Evolutionary conservation across 2,888 invertebrate species (phyloP).

Genomic region (Lacanobia wlatinum): DNA sequence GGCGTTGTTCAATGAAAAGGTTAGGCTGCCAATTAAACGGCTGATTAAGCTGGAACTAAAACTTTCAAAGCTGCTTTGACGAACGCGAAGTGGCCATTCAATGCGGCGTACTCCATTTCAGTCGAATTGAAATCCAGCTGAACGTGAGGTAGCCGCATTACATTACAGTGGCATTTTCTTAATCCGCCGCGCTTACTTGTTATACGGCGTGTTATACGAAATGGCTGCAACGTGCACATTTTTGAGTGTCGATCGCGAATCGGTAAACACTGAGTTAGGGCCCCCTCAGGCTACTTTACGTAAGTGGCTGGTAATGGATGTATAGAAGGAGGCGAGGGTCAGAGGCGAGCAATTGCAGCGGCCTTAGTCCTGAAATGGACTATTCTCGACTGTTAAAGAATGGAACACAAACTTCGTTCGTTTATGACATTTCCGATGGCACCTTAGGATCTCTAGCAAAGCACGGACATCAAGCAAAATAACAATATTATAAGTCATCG

Average conservation of each 20-base stretch:
- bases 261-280: neutral
- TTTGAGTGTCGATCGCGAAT: neutral
- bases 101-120: too few relatives aligned
- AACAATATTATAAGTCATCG: slow-evolving; percentile 19
- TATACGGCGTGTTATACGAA: too few relatives aligned
- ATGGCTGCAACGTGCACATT: neutral
- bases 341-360: neutral
- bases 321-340: neutral
- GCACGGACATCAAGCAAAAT: slow-evolving; percentile 44
- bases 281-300: neutral
- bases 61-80: too few relatives aligned
- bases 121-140: too few relatives aligned
- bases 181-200: too few relatives aligned
- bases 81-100: too few relatives aligned
- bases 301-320: neutral
- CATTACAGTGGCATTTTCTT: too few relatives aligned
- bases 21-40: too few relatives aligned
- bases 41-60: too few relatives aligned
- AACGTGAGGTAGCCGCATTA: too few relatives aligned
- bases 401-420: neutral
- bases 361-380: neutral
- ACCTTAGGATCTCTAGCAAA: neutral
- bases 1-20: too few relatives aligned
- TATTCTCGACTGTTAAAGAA: neutral
- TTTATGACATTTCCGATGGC: neutral